Conservation (phyloP, 2,888 invertebrate genomes). For the Drosophila glabriapex region DNA sequence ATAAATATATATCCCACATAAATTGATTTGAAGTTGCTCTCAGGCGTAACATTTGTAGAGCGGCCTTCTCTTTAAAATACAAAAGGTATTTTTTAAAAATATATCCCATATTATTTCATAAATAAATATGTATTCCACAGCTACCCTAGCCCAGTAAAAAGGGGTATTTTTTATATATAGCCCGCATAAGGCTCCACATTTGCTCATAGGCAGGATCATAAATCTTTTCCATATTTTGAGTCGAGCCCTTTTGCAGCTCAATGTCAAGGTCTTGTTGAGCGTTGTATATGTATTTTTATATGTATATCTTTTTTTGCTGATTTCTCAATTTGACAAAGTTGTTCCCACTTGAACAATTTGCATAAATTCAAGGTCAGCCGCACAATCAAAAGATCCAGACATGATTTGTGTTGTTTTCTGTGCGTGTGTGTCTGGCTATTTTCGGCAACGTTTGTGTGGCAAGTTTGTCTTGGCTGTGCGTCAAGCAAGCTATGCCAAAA, state of each 20-base stretch:
- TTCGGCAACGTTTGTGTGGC: conserved; percentile 48
- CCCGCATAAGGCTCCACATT: neutral
- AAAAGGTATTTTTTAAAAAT: neutral
- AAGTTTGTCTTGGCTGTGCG: conserved; percentile 17
- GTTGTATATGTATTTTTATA: conserved; percentile 18
- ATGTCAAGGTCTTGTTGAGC: conserved; percentile 62
- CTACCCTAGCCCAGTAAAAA: neutral
- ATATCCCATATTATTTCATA: neutral
- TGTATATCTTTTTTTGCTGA: conserved; percentile 25
- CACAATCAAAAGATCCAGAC: conserved; percentile 75
- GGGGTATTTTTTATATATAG: neutral
- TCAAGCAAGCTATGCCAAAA: conserved; percentile 3
- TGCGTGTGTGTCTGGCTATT: conserved; percentile 44
- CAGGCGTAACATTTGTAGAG: neutral
- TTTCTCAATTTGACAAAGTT: conserved; percentile 76
- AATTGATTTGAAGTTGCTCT: neutral
- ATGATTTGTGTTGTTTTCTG: conserved; percentile 37
- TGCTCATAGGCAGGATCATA: conserved; percentile 2
- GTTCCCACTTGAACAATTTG: conserved; percentile 78
- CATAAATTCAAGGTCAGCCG: conserved; percentile 75
- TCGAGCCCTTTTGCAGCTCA: conserved; percentile 60
- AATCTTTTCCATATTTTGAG: conserved; percentile 33
- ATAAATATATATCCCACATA: no score
- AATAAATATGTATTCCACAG: neutral
- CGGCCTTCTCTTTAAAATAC: neutral